Evolutionary conservation across 2,888 invertebrate species (phyloP), one percentile per base, ranked within the genome.

Genomic region (Acheta domesticus): DNA sequence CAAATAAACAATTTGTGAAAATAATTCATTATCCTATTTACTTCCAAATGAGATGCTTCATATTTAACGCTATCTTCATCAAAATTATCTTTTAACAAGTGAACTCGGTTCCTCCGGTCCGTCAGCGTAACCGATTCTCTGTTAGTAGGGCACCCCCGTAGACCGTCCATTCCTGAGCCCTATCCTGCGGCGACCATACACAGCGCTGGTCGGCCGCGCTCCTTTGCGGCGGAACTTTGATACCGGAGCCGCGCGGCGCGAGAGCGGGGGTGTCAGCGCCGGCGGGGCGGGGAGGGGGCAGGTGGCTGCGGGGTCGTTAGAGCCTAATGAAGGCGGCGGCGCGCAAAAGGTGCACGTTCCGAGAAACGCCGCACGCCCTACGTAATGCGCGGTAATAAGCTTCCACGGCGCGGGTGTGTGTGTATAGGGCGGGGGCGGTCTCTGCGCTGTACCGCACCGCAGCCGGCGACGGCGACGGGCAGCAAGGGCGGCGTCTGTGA

Each of bases 311-410:
- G 19, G 62, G 12, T 62, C 62, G 23, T 62, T 62, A 62, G 62
- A 14, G 62, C 62, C 62, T 62, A 62, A 62, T 62, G 62, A 62
- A 62, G 62, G 62, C 62, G 62, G 62, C 62, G 62, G n/a, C 62
- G 62, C 62, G 62, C 62, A 62, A 62, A 62, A 62, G 62, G 62
- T 62, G 62, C n/a, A 12, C 62, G n/a, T 62, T 62, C 62, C 62
- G n/a, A 62, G 62, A 62, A 62, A 12, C 62, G 62, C n/a, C 14
- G 16, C 12, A 62, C 62, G 62, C 62, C 62, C 62, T 62, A n/a
- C 62, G 62, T 62, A 62, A 62, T 62, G 62, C 62, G 62, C 62
- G 62, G 62, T 62, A 62, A 62, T 62, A 62, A 62, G 62, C 16
- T 62, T n/a, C 16, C n/a, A n/a, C n/a, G n/a, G 12, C 11, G 62